These are phyloP conservation scores for Anneissia japonica DNA, from an alignment of 35 echinoderm and acorn worm genomes.

Conservation along the genomic window DNA sequence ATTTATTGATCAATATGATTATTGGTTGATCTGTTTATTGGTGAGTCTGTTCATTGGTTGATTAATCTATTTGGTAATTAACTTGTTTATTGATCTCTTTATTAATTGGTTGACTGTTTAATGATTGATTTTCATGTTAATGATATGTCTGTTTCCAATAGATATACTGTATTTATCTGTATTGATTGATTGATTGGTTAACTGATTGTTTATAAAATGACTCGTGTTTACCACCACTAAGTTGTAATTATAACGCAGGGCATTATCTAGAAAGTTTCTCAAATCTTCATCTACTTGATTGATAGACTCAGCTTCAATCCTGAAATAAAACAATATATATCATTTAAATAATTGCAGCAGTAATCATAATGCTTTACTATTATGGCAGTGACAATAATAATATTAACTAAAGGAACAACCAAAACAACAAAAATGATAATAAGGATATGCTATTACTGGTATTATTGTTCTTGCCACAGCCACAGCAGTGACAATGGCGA, in stretches of 20 bases:
- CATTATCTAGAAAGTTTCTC: conserved; percentile 39
- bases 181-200: background rate
- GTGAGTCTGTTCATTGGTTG: background rate
- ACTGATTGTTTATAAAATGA: background rate
- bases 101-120: background rate
- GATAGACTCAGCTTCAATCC: conserved; percentile 67
- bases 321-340: conserved; percentile 25
- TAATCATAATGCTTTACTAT: too few relatives aligned
- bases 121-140: background rate
- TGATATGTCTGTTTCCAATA: background rate
- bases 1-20: too few relatives aligned
- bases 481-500: too few relatives aligned
- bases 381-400: too few relatives aligned
- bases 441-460: too few relatives aligned
- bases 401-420: too few relatives aligned
- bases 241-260: conserved; percentile 61
- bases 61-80: background rate
- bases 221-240: conserved; percentile 64
- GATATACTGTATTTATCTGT: background rate
- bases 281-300: conserved; percentile 91
- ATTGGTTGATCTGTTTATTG: too few relatives aligned
- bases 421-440: too few relatives aligned
- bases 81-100: background rate
- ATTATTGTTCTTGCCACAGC: too few relatives aligned
- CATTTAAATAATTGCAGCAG: background rate